Percentiles rank a stretch among this genome's conserved stretches.
These are phyloP conservation scores for Chrysodeixis includens DNA, from an alignment of 2,888 invertebrate species.

Conservation along the genomic window DNA sequence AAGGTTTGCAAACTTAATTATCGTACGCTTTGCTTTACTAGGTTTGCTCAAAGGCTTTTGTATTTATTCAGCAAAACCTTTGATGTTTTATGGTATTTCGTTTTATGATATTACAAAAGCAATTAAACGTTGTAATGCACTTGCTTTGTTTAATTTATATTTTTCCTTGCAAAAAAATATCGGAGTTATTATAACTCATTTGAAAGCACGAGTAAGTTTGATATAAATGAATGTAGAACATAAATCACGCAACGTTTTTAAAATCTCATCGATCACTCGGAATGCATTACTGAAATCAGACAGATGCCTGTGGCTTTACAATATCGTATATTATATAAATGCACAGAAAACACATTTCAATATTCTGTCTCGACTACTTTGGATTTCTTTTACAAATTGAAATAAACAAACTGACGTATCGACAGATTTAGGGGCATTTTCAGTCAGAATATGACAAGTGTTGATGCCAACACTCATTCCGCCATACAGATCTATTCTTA, in stretches of 20 bases:
- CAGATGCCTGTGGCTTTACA: constrained; percentile 23
- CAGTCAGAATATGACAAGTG: constrained; percentile 24
- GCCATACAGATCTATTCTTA: constrained; percentile 1
- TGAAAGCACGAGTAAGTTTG: constrained; percentile 19
- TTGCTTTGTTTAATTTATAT: not conserved
- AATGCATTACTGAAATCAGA: constrained; percentile 48
- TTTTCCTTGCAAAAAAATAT: not conserved
- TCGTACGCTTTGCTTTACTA: constrained; percentile 41
- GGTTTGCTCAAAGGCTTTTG: constrained; percentile 36
- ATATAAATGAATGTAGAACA: constrained; percentile 25
- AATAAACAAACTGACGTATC: constrained; percentile 28
- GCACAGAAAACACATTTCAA: constrained; percentile 34
- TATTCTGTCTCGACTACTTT: constrained; percentile 37
- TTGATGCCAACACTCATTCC: constrained; percentile 14
- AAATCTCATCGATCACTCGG: constrained; percentile 44
- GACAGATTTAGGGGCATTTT: constrained; percentile 28
- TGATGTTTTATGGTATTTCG: constrained; percentile 11
- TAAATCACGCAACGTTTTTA: constrained; percentile 40
- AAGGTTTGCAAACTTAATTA: constrained; percentile 66
- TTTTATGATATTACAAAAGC: not conserved
- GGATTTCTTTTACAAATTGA: constrained; percentile 25
- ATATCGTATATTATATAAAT: constrained; percentile 40
- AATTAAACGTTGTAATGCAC: not conserved
- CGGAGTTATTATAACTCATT: not conserved
- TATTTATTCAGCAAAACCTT: constrained; percentile 15